Evolutionary conservation across 64 coral and sea anemone genomes (phyloP).

Genomic region (Platygyra sinensis): DNA sequence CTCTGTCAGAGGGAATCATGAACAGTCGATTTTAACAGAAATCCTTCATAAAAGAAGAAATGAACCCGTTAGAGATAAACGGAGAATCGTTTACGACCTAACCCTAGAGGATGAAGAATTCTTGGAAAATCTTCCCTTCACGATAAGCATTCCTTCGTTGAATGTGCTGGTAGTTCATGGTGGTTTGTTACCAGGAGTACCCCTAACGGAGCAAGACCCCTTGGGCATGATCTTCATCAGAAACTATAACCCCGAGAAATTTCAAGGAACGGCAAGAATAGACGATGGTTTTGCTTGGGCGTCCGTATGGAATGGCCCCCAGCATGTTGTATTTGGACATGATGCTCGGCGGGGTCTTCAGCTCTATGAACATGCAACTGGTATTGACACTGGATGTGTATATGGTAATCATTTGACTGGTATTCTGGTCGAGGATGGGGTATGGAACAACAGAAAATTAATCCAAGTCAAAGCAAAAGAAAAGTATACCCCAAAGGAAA

Average conservation of each 20-base stretch:
- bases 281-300: slow-evolving; percentile 75
- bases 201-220: slow-evolving; percentile 62
- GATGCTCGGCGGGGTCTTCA: slow-evolving; percentile 77
- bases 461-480: slow-evolving; percentile 71
- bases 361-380: slow-evolving; percentile 49
- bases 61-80: slow-evolving; percentile 59
- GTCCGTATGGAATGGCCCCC: slow-evolving; percentile 59
- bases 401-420: slow-evolving; percentile 83
- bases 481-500: slow-evolving; percentile 53
- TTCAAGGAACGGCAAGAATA: slow-evolving; percentile 27
- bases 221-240: slow-evolving; percentile 73
- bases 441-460: slow-evolving; percentile 65
- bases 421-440: slow-evolving; percentile 65
- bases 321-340: slow-evolving; percentile 82
- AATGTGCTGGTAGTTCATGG: slow-evolving; percentile 80
- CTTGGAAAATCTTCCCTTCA: slow-evolving; percentile 69
- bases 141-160: slow-evolving; percentile 64
- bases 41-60: slow-evolving; percentile 67
- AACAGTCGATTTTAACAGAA: slow-evolving; percentile 68
- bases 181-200: slow-evolving; percentile 72
- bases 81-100: slow-evolving; percentile 49
- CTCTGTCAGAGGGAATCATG: slow-evolving; percentile 76
- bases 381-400: slow-evolving; percentile 78
- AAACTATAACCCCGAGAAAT: slow-evolving; percentile 73
- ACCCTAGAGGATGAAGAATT: slow-evolving; percentile 67